Conservation (phyloP, 2,888 invertebrate species). For the Phyto melanocephala region DNA sequence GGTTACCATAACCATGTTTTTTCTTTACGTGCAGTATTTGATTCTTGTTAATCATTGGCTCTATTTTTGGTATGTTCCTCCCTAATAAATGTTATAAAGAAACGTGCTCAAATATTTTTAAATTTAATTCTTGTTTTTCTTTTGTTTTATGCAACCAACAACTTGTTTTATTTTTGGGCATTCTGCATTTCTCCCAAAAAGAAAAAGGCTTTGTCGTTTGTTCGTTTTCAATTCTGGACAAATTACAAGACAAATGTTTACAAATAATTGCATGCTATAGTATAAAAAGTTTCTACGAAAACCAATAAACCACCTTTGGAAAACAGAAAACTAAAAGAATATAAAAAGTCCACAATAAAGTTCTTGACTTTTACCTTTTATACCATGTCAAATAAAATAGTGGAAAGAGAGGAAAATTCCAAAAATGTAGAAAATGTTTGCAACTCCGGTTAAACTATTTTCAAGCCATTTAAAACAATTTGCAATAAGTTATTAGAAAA, state of each 20-base stretch:
- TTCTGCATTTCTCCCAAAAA: no score
- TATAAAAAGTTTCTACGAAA: background rate
- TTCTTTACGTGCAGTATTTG: no score
- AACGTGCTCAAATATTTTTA: no score
- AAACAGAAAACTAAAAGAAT: background rate
- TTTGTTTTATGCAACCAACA: no score
- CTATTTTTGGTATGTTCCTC: no score
- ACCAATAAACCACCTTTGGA: background rate
- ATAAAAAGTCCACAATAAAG: background rate
- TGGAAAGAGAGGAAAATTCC: background rate
- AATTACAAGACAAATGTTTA: slow-evolving; percentile 25
- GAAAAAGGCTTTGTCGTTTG: no score
- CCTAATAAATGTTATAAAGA: no score
- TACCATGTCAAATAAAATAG: background rate
- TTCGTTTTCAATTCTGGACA: slow-evolving; percentile 5
- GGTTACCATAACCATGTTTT: no score
- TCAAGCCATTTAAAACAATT: slow-evolving; percentile 32
- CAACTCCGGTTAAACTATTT: background rate
- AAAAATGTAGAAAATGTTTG: background rate
- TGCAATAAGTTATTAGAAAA: slow-evolving; percentile 8
- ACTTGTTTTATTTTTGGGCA: no score
- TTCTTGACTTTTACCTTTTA: background rate
- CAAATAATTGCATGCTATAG: slow-evolving; percentile 16
- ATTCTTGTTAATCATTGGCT: no score
- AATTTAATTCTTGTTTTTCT: no score